Base-by-base conservation (phyloP, 1,140 invertebrate species). In the Macrosteles quadrilineatus region DNA sequence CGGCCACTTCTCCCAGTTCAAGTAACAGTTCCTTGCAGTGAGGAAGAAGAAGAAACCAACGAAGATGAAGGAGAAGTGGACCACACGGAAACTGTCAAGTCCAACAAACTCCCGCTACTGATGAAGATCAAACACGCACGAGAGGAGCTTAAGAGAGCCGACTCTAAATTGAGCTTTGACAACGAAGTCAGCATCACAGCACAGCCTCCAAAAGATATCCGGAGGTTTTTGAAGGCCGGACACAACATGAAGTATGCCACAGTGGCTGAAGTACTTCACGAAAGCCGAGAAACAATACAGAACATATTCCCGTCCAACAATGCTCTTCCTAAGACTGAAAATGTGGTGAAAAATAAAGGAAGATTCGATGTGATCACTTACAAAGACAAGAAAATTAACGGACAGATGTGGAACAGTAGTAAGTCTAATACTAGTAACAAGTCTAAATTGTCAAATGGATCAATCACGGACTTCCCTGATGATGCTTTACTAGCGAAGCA, bases 201-300 rank as follows among this genome's bases (percentile, higher is more conserved):
- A 29, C 43, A 65, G 23, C 45, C 71, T 47, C 71, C 73, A 29
- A 45, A 30, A 12, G 72, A 73, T 14, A 59, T 53, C 12, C 71
- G 55, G 31, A 57, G 79, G 29, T 77, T 81, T 69, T 78, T 72
- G 82, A 89, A 85, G 3, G 88, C 88, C 0, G 87, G 90, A 65
- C 89, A 88, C 74, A 92, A 92, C 73, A 85, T 87, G 9, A 85
- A 87, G 32, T 92, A 92, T 71, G 90, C 90, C 1, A 92, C 89
- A 0, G 89, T 90, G 0, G 87, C 88, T 25, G 88, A 93, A 80
- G 84, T 89, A 12, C 84, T 90, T 31, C 82, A 86, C 71, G 84
- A 85, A 65, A 88, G 86, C 76, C 84, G 80, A 64, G 85, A 86
- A 23, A 85, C 87, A 76, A 79, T 90, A 21, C 27, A 40, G 14